A percentile compares a stretch with the other conserved stretches of the same genome.
Evolutionary conservation across 2,113 vertebrate species (phyloP).

Genomic region (Bubo scandiacus): DNA sequence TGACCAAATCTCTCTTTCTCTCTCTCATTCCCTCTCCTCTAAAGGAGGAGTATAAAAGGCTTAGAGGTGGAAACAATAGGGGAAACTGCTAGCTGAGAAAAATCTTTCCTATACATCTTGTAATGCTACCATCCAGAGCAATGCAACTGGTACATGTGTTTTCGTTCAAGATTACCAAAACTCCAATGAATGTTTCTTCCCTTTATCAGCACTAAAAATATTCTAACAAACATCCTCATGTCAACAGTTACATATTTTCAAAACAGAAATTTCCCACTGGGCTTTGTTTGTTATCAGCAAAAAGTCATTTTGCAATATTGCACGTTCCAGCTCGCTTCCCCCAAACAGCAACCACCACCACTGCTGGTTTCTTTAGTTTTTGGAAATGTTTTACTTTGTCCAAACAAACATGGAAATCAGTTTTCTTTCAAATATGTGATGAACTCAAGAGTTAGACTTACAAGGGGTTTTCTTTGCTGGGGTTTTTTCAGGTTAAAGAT

Average conservation of each 20-base stretch:
- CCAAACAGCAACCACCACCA: background rate
- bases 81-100: background rate
- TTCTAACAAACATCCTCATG: slow-evolving; percentile 15
- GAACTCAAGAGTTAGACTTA: background rate
- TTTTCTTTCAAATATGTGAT: background rate
- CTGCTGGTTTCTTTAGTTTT: background rate
- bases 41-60: background rate
- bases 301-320: background rate
- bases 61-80: background rate
- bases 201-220: slow-evolving; percentile 44
- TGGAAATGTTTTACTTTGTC: background rate
- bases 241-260: slow-evolving; percentile 45
- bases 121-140: background rate
- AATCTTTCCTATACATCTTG: background rate
- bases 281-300: slow-evolving; percentile 22
- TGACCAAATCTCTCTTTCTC: background rate
- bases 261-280: slow-evolving; percentile 8
- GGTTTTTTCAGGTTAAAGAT: background rate
- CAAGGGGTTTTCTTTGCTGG: background rate
- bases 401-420: background rate
- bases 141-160: background rate
- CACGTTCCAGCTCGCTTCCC: background rate
- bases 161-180: background rate
- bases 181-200: background rate
- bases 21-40: background rate